These are phyloP conservation scores for Neosilurus hyrtlii DNA, from an alignment of 2,797 vertebrate genomes.

Conservation along the genomic window DNA sequence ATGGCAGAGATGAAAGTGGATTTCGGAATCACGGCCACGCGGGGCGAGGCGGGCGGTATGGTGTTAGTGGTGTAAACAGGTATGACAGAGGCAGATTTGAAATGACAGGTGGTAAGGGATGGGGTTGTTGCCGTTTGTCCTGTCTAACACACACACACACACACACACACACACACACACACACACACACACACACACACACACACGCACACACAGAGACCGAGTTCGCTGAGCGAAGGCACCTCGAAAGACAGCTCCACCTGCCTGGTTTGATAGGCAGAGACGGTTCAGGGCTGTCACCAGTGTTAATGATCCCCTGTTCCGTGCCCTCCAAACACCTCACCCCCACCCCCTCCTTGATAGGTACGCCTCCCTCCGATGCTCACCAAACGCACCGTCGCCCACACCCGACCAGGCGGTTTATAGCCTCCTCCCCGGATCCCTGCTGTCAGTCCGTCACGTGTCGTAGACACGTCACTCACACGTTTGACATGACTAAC, in stretches of 20 bases:
- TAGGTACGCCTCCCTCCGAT: constrained; percentile 52
- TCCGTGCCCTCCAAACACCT: background rate
- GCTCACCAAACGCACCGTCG: constrained; percentile 49
- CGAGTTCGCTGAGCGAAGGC: constrained; percentile 42
- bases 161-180: constrained; percentile 33
- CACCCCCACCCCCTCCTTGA: constrained; percentile 17
- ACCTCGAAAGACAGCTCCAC: constrained; percentile 59
- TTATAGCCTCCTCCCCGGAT: constrained; percentile 34
- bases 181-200: constrained; percentile 21
- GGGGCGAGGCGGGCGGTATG: constrained; percentile 43
- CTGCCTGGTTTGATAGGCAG: constrained; percentile 59
- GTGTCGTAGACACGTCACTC: constrained; percentile 39
- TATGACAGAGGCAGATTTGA: constrained; percentile 61
- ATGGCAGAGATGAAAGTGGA: constrained; percentile 35
- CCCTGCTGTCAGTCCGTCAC: constrained; percentile 49
- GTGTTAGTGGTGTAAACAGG: constrained; percentile 62
- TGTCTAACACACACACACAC: constrained; percentile 16
- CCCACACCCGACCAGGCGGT: constrained; percentile 45
- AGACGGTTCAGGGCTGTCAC: constrained; percentile 47
- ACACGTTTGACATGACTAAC: constrained; percentile 46
- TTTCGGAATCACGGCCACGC: constrained; percentile 31
- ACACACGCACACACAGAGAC: background rate
- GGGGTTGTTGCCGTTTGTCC: constrained; percentile 36
- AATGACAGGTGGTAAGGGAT: constrained; percentile 52
- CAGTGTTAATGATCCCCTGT: constrained; percentile 34